Conservation (phyloP, 2,888 invertebrate genomes). For the Xestobium rufovillosum region DNA sequence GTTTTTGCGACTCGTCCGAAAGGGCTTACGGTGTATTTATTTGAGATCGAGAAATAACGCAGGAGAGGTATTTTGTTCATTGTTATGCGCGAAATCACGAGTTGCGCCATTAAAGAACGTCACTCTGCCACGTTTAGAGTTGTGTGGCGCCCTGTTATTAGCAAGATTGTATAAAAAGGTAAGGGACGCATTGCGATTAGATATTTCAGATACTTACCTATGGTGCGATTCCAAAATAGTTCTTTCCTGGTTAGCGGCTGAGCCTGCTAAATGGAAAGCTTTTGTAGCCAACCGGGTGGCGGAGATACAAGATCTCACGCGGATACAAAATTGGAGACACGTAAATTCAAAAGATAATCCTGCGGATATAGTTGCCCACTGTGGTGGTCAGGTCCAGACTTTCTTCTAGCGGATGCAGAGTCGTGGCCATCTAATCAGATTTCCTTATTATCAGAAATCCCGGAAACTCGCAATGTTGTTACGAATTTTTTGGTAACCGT, state of each 20-base stretch:
- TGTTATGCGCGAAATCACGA: constrained; percentile 16
- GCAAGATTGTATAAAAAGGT: constrained; percentile 16
- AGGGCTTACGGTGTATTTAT: constrained; percentile 17
- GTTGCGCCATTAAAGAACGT: constrained; percentile 24
- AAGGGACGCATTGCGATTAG: constrained; percentile 9
- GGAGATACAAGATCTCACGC: constrained; percentile 18
- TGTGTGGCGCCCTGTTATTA: constrained; percentile 21
- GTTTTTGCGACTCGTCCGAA: constrained; percentile 20
- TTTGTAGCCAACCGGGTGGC: constrained; percentile 20
- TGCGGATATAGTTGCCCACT: constrained; percentile 12
- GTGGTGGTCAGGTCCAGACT: no score
- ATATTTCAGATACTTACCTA: constrained; percentile 6
- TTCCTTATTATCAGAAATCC: no score
- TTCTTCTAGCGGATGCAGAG: background rate
- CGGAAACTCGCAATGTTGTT: no score
- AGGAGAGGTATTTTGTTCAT: constrained; percentile 4
- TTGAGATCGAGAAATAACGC: constrained; percentile 11
- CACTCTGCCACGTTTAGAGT: constrained; percentile 22
- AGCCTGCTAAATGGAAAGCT: constrained; percentile 15
- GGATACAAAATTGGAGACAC: constrained; percentile 13
- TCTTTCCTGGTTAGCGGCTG: constrained; percentile 15
- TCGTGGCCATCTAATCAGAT: constrained; percentile 4
- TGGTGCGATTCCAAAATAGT: constrained; percentile 23
- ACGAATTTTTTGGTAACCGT: no score
- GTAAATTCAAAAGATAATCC: no score